Evolutionary conservation across 2,113 vertebrate genomes (phyloP).

Genomic region (Boulengeromyrus knoepffleri): DNA sequence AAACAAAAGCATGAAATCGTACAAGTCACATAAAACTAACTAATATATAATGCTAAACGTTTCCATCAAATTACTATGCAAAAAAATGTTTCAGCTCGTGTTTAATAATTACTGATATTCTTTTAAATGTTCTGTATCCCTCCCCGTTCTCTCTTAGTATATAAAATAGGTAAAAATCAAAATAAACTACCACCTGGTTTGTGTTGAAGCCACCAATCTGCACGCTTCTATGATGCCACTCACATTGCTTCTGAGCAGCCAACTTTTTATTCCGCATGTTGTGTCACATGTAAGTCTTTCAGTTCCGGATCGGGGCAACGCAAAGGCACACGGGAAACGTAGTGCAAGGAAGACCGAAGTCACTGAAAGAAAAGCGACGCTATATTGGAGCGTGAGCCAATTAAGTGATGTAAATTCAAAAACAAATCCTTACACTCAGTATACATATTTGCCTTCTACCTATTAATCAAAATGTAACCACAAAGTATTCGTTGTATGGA

Average conservation of each 20-base stretch:
- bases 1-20: background rate
- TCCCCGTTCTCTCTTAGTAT: background rate
- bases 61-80: background rate
- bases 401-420: background rate
- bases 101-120: background rate
- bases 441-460: background rate
- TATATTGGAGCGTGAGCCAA: background rate
- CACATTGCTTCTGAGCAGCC: background rate
- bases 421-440: background rate
- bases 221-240: background rate
- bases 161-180: background rate
- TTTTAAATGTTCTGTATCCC: background rate
- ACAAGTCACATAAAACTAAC: background rate
- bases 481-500: background rate
- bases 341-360: background rate
- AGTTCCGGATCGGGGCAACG: background rate
- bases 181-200: background rate
- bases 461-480: background rate
- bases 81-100: background rate
- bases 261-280: background rate
- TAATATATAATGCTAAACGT: background rate
- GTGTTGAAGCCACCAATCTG: background rate
- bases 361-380: background rate
- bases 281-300: background rate
- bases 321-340: background rate